These are phyloP conservation scores for Tetragnatha montana DNA, from an alignment of 2,888 invertebrate species.

Conservation along the genomic window DNA sequence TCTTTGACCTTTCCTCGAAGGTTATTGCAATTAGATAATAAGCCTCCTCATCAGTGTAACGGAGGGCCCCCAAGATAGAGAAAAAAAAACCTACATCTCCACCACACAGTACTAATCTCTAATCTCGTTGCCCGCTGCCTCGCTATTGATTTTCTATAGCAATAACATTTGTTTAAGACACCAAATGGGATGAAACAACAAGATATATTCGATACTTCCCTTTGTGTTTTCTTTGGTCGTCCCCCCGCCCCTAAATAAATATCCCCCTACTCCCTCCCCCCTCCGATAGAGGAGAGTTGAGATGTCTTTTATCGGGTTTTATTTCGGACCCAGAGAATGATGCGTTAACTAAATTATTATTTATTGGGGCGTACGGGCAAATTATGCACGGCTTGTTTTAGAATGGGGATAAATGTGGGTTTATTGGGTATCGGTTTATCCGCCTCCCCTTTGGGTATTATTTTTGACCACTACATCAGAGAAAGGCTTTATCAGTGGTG, in stretches of 20 bases:
- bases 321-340: slow-evolving; percentile 26
- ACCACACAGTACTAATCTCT: slow-evolving; percentile 53
- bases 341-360: slow-evolving; percentile 61
- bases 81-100: slow-evolving; percentile 47
- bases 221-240: slow-evolving; percentile 57
- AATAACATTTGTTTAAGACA: slow-evolving; percentile 69
- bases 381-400: slow-evolving; percentile 43
- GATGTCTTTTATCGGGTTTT: slow-evolving; percentile 65
- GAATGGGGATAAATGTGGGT: slow-evolving; percentile 36
- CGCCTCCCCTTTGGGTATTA: neutral
- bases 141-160: slow-evolving; percentile 65
- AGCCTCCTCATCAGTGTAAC: slow-evolving; percentile 46
- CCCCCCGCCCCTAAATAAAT: slow-evolving; percentile 56
- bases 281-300: slow-evolving; percentile 46
- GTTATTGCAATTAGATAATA: slow-evolving; percentile 68
- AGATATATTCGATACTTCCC: slow-evolving; percentile 65
- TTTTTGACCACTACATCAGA: neutral
- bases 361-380: slow-evolving; percentile 53
- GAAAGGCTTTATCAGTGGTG: neutral
- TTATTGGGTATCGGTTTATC: slow-evolving; percentile 59
- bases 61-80: neutral
- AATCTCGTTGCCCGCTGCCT: slow-evolving; percentile 57
- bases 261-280: slow-evolving; percentile 23
- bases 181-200: slow-evolving; percentile 69
- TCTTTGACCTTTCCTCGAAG: slow-evolving; percentile 45